Base-by-base conservation (phyloP, 1,140 invertebrate genomes). In the Microplitis mediator region DNA sequence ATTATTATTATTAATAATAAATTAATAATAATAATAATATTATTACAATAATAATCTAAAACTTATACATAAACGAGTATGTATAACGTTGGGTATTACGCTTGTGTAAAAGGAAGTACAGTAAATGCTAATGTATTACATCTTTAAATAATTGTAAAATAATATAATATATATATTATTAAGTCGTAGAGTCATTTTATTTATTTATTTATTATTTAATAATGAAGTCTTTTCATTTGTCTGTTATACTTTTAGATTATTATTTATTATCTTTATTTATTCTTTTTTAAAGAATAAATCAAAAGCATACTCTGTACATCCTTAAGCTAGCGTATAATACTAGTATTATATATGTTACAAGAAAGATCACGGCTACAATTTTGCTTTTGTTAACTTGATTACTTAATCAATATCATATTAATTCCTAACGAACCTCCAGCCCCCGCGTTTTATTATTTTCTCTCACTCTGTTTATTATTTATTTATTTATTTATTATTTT, bases 21-120 rank as follows among this genome's bases (percentile, higher is more conserved):
- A 45, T 45, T 11, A 45, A 45, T 45, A 45, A 45, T 45, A 45
- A 45, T 45, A 45, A 45, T 45, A 45, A 45, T 11, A 39, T 39
- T 8, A 39, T 39, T 73, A 75, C 67, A 69, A 73, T 73, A 79
- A 78, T 77, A 77, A 70, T 76, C 78, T 79, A 79, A 78, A 79
- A 78, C 74, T 79, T 78, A 79, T 78, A 76, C 76, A 79, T 73
- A 79, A 77, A 78, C 75, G 74, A 79, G 70, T 79, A 79, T 78
- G 76, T 76, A 79, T 76, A 78, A 78, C 69, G 39, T 45, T 76
- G 75, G 68, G 34, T 73, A 68, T 75, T 70, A 69, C 65, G 65
- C 60, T 51, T 61, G 31, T 56, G 66, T 39, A 34, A 16, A 51
- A 23, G 31, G 63, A 61, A 32, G 14, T 23, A 11, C 31, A 31